Conservation (phyloP, 2,888 invertebrate species). For the Muscina levida region DNA sequence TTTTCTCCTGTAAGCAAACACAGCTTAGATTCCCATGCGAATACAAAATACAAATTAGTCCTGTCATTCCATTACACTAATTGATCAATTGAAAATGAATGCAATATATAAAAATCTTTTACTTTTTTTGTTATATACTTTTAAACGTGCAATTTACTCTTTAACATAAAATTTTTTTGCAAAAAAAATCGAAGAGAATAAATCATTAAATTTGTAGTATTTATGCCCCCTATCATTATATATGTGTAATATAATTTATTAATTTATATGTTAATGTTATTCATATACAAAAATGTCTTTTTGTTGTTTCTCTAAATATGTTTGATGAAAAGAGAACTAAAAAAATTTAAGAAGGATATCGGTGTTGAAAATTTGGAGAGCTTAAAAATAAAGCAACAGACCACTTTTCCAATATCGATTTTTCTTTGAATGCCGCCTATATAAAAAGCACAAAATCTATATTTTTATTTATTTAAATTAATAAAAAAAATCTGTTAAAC, state of each 20-base stretch:
- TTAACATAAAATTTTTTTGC: conserved; percentile 24
- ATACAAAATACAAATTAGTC: conserved; percentile 33
- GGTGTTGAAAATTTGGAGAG: no score
- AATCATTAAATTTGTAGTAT: conserved; percentile 27
- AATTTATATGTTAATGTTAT: conserved; percentile 15
- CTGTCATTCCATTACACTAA: conserved; percentile 53
- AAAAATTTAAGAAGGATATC: no score
- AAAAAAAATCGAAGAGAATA: conserved; percentile 43
- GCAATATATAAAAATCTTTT: no score
- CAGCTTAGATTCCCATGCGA: no score
- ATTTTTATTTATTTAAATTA: no score
- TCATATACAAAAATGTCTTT: not conserved
- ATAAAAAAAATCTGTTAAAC: no score
- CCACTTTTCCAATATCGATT: not conserved
- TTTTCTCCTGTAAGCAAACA: no score
- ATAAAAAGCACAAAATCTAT: not conserved
- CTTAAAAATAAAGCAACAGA: no score
- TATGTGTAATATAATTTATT: conserved; percentile 41
- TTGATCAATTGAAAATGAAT: conserved; percentile 1
- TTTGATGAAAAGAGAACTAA: not conserved
- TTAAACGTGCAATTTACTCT: conserved; percentile 57
- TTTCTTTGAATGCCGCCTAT: no score
- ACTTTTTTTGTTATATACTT: conserved; percentile 7
- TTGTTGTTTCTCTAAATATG: not conserved
- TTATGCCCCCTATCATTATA: conserved; percentile 5